Evolutionary conservation across 2,797 vertebrate genomes (phyloP), one percentile per base, ranked within the genome.

Genomic region (Gila robusta): DNA sequence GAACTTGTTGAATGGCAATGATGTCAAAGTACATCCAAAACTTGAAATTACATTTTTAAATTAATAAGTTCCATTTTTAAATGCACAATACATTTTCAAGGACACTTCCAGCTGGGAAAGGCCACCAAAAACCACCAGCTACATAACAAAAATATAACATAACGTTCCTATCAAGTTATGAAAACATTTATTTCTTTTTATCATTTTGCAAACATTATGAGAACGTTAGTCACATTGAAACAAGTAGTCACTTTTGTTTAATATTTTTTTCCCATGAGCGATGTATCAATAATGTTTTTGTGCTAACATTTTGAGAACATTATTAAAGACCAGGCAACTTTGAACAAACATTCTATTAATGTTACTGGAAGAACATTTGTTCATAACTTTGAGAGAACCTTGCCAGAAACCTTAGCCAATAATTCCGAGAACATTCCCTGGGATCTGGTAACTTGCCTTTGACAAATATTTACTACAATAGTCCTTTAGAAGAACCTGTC

Each of bases 391-490:
- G 62, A 64, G 62, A 64, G 12, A 28, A 64, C n/a, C n/a, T 28
- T 7, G 62, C 62, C 26, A 28, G 26, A 64, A 47, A 66, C 26
- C 14, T 66, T 32, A 66, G 62, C 62, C 62, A 28, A 66, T 32
- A 28, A 5, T 16, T 32, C 64, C 3, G 14, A 32, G 26, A 66
- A 66, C 14, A 66, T 32, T 66, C 64, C 26, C 64, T 32, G 28
- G 26, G 14, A 66, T 52, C 5, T 81, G 66, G 66, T 19, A 41
- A 79, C 54, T 26, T 35, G 19, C 19, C 72, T 54, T 54, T 21
- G 82, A 49, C 17, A 64, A 66, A 41, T 28, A 72, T 82, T 79
- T 67, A 44, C 41, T 32, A 32, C 11, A 47, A 47, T 11, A 83
- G 23, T 17, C 4, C 35, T 64, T 74, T 32, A 35, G 8, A 39